phyloP scores from a whole-genome alignment of 1,140 invertebrate species.

The Catajapyx aquilonaris region DNA sequence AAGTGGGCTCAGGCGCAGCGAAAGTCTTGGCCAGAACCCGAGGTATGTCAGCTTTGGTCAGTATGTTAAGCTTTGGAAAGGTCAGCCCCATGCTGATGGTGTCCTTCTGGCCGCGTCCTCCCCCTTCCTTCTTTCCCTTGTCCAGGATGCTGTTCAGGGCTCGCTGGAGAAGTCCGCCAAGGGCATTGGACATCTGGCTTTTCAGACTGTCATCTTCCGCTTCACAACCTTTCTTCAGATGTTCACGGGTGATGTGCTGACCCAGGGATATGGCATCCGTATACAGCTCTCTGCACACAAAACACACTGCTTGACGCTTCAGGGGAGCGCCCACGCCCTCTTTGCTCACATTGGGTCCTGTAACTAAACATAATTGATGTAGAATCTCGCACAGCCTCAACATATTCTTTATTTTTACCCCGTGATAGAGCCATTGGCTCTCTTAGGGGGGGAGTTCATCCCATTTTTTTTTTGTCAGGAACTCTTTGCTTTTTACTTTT shows the following conservation, averaged over 20 bases:
- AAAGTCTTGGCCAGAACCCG: neutral
- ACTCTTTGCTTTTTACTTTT: no score
- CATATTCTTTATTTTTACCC: no score
- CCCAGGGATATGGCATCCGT: slow-evolving; percentile 5
- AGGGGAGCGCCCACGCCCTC: neutral
- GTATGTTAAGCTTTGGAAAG: neutral
- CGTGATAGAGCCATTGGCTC: no score
- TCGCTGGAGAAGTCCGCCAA: slow-evolving; percentile 21
- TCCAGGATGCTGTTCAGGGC: slow-evolving; percentile 17
- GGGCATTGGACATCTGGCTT: slow-evolving; percentile 16
- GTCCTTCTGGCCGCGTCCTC: neutral
- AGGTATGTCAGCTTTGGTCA: neutral
- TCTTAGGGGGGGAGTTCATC: no score
- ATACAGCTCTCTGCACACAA: slow-evolving; percentile 7
- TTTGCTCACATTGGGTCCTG: no score
- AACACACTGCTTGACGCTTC: slow-evolving; percentile 1
- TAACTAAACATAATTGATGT: no score
- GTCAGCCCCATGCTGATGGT: neutral
- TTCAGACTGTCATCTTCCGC: slow-evolving; percentile 12
- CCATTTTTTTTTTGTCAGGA: no score
- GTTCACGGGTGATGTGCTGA: slow-evolving; percentile 6
- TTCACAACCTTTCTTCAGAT: neutral
- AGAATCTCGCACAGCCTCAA: no score
- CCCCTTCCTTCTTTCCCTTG: slow-evolving; percentile 1
- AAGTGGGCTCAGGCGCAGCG: neutral